These are phyloP conservation scores for Sebastes hubbsi DNA, from an alignment of 2,797 vertebrate species.

Conservation along the genomic window DNA sequence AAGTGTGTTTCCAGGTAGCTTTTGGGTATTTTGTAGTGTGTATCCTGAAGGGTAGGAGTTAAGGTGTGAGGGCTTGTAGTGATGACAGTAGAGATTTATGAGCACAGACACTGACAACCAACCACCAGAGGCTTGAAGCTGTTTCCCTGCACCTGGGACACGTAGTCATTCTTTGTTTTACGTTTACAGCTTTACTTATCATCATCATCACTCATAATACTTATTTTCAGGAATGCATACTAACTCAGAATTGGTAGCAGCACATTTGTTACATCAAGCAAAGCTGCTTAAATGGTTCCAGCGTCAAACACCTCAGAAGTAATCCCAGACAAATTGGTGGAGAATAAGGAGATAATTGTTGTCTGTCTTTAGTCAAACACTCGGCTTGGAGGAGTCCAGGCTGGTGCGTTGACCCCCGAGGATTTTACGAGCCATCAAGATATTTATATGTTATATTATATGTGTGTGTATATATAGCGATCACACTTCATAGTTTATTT, in stretches of 20 bases:
- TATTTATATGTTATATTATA: too few species aligned
- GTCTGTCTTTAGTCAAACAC: constrained; percentile 45
- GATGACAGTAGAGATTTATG: constrained; percentile 66
- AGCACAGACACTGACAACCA: constrained; percentile 47
- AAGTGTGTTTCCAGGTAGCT: neutral
- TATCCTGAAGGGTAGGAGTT: neutral
- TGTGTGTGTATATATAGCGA: neutral
- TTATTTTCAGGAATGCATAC: constrained; percentile 1
- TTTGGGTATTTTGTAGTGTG: neutral
- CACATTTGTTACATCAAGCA: neutral
- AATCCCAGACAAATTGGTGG: constrained; percentile 67
- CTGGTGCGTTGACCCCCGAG: constrained; percentile 28
- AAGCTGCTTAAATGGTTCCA: neutral
- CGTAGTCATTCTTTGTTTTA: constrained; percentile 28
- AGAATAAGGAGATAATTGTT: constrained; percentile 46
- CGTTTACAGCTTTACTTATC: constrained; percentile 21
- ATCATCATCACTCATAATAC: neutral
- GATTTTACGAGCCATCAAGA: constrained; percentile 9
- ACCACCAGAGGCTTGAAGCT: constrained; percentile 28
- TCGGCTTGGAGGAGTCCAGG: constrained; percentile 43
- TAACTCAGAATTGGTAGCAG: neutral
- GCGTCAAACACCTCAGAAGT: constrained; percentile 24
- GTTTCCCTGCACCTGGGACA: constrained; percentile 63
- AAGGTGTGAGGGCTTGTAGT: constrained; percentile 23
- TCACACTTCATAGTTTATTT: too few species aligned